A percentile compares a stretch with the other conserved stretches of the same genome.
These are phyloP conservation scores for Drosophila burlai DNA, from an alignment of 1,140 invertebrate genomes.

Conservation along the genomic window DNA sequence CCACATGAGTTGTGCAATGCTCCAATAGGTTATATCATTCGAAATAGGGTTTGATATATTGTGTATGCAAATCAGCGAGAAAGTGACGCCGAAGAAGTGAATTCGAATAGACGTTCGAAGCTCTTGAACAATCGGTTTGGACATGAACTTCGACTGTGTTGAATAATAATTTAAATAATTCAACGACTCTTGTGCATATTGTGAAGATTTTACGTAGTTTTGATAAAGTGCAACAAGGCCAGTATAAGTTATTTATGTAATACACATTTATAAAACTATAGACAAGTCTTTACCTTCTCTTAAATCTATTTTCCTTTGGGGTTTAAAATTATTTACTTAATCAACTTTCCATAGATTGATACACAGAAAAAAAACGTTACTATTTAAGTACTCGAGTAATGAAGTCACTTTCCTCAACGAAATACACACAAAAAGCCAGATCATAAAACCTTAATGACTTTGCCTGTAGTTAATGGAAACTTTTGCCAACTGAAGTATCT, in stretches of 20 bases:
- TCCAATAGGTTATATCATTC: conserved; percentile 31
- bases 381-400: conserved; percentile 6
- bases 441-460: conserved; percentile 35
- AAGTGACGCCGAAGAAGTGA: conserved; percentile 35
- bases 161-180: conserved; percentile 35
- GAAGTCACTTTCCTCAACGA: conserved; percentile 22
- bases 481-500: conserved; percentile 26
- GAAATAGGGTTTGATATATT: conserved; percentile 19
- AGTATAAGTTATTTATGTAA: background rate
- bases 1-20: conserved; percentile 26
- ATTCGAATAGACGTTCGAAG: conserved; percentile 4
- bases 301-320: background rate
- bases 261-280: background rate
- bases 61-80: conserved; percentile 43
- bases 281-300: background rate
- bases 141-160: conserved; percentile 35
- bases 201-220: background rate
- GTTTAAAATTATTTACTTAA: background rate
- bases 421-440: conserved; percentile 1
- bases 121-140: conserved; percentile 8
- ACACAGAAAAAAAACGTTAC: background rate
- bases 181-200: background rate
- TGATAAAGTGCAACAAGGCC: background rate
- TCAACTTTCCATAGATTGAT: background rate
- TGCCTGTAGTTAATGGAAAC: conserved; percentile 38